Conservation (phyloP, 2,888 invertebrate species). For the Tipula helvola region DNA sequence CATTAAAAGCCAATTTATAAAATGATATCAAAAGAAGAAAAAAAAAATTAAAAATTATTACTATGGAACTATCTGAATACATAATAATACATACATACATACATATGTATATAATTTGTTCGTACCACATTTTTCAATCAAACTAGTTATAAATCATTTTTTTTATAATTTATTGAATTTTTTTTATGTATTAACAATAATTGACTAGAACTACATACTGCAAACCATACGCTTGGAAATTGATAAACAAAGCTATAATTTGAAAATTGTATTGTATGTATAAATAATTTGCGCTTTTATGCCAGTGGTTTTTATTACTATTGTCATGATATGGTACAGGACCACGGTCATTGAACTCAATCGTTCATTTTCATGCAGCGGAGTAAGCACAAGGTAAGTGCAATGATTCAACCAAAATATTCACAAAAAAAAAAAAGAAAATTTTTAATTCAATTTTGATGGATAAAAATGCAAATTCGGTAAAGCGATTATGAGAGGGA, state of each 20-base stretch:
- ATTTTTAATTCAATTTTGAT: not conserved
- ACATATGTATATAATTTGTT: not conserved
- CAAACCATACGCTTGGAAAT: not conserved
- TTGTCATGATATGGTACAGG: not conserved
- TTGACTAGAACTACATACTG: not conserved
- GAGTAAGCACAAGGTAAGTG: not conserved
- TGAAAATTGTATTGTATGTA: not conserved
- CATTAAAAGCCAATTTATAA: constrained; percentile 9
- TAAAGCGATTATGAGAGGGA: not conserved
- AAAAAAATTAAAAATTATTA: not conserved
- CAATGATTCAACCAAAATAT: not conserved
- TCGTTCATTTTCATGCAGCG: not conserved
- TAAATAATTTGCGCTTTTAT: no score
- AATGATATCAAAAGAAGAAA: not conserved
- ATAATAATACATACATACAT: not conserved
- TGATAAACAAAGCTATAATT: not conserved
- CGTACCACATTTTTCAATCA: not conserved
- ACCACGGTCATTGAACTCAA: not conserved
- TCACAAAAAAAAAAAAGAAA: not conserved
- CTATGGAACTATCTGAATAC: not conserved
- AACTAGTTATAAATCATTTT: not conserved
- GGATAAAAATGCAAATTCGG: not conserved
- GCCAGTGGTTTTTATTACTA: no score
- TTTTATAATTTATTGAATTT: not conserved
- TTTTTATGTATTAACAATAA: not conserved